Evolutionary conservation across 2,797 vertebrate genomes (phyloP).

Genomic region (Myripristis jacobus): DNA sequence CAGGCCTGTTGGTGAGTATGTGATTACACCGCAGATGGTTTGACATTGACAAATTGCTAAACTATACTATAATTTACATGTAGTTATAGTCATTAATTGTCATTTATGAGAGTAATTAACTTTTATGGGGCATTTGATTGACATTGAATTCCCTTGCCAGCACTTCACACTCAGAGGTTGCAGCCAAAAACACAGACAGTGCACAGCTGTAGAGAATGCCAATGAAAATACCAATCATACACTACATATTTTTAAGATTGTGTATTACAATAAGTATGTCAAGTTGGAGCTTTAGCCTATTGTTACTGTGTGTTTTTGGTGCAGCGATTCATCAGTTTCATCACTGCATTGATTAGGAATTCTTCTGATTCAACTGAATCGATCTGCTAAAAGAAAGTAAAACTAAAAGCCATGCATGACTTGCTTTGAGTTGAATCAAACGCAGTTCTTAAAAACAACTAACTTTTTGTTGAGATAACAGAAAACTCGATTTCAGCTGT

Average conservation of each 20-base stretch:
- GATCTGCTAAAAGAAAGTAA: too few species aligned
- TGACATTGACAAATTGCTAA: background rate
- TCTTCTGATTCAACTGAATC: too few species aligned
- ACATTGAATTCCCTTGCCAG: background rate
- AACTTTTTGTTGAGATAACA: too few species aligned
- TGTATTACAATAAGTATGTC: too few species aligned
- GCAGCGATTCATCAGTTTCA: too few species aligned
- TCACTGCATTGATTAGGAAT: too few species aligned
- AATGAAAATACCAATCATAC: background rate
- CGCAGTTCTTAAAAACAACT: too few species aligned
- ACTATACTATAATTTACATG: background rate
- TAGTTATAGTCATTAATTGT: background rate
- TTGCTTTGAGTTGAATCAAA: too few species aligned
- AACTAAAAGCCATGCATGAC: too few species aligned
- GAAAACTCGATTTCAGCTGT: too few species aligned
- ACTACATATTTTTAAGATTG: background rate
- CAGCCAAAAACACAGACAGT: background rate
- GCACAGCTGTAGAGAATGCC: background rate
- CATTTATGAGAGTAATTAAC: constrained; percentile 1
- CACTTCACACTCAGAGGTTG: background rate
- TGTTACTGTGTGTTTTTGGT: too few species aligned
- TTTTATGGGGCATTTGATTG: background rate
- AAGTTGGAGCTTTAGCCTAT: too few species aligned
- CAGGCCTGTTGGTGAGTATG: constrained; percentile 61
- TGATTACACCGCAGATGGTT: constrained; percentile 10